phyloP scores from a whole-genome alignment of 1,140 invertebrate species.

The Pogonognathellus flavescens region DNA sequence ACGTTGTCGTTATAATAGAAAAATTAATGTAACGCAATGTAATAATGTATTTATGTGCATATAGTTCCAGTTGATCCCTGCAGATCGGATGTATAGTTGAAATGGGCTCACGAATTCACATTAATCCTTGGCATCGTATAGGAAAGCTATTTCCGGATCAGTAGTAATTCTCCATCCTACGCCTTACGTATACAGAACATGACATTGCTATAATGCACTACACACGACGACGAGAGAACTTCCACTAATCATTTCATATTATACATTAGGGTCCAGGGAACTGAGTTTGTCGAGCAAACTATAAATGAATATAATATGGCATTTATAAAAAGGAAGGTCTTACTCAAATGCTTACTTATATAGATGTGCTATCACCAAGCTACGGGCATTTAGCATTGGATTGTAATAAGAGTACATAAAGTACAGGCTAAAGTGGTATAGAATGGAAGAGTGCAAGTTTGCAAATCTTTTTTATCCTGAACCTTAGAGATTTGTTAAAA shows the following conservation, averaged over 20 bases:
- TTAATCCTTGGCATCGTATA: slow-evolving; percentile 42
- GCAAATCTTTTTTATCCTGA: slow-evolving; percentile 25
- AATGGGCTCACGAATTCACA: slow-evolving; percentile 43
- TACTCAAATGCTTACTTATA: too few relatives aligned
- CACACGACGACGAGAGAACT: background rate
- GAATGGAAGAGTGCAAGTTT: background rate
- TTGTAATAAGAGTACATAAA: too few relatives aligned
- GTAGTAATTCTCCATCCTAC: slow-evolving; percentile 29
- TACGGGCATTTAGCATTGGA: too few relatives aligned
- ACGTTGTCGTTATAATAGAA: slow-evolving; percentile 33
- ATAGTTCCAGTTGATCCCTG: slow-evolving; percentile 21
- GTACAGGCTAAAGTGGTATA: too few relatives aligned
- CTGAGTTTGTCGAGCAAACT: too few relatives aligned
- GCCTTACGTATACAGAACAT: background rate
- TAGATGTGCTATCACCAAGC: too few relatives aligned
- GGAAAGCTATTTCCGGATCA: slow-evolving; percentile 49
- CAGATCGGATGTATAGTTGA: slow-evolving; percentile 42
- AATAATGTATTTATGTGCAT: slow-evolving; percentile 25
- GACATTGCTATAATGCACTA: background rate
- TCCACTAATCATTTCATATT: slow-evolving; percentile 39
- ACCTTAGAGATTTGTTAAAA: slow-evolving; percentile 42
- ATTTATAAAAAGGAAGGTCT: too few relatives aligned
- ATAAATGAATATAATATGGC: too few relatives aligned
- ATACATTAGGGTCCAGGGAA: too few relatives aligned
- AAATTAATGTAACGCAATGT: slow-evolving; percentile 28